Evolutionary conservation across 2,113 vertebrate genomes (phyloP), one percentile per base, ranked within the genome.

Genomic region (Sander lucioperca): DNA sequence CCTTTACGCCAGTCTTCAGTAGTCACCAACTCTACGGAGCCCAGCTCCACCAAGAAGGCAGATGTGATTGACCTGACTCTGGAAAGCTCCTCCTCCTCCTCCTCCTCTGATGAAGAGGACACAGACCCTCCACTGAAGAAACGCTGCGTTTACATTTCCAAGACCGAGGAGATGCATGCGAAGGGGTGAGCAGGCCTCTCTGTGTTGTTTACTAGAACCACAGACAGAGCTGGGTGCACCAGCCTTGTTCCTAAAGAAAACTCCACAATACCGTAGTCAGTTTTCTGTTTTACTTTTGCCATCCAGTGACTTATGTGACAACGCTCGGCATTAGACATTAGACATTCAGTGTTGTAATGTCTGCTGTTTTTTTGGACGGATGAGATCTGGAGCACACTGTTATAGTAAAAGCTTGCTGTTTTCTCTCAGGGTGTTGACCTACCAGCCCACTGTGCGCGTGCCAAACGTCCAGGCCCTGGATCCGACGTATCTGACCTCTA

Each of bases 41-140:
- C 90, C 51, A 87, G 86, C 79, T 92, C 87, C 86, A 95, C 95
- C 86, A 99, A 97, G 93, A 99, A 97, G 88, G 96, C 96, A 7
- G 98, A 99, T 0, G 90, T 99, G 77, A 99, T 99, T 27, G 98
- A 99, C 82, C 93, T 99, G 81, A 99, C 98, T 10, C 19, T 96
- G 39, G 98, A 98, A 82, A 99, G 96, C 88, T 99, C 98, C 39
- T 98, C 97, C 12, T 96, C 97, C 88, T 98, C 97, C 12, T 96
- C 97, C 4, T 70, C 73, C 12, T 43, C 36, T 4, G 82, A 80
- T 0, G 89, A 91, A 6, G 88, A 93, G 45, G 92, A 91, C 13
- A 91, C 95, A 5, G 92, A 94, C 50, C 95, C 96, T 53, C 95
- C 97, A 0, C 74, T 94, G 65, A 99, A 99, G 94, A 97, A 96